A percentile compares a stretch with the other conserved stretches of the same genome.
phyloP scores from a whole-genome alignment of 2,797 vertebrate species.

The Channallabes apus region DNA sequence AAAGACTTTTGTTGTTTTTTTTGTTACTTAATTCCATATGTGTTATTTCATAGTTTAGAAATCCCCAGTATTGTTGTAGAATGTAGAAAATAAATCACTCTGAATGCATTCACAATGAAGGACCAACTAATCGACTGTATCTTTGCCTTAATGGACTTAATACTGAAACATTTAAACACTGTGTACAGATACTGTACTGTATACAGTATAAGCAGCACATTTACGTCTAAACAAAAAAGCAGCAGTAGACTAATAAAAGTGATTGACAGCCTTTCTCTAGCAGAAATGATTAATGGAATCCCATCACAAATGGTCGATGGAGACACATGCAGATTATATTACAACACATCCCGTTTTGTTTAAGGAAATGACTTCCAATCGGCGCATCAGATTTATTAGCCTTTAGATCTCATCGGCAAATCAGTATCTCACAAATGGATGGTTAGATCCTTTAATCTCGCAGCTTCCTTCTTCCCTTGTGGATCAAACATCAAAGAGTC shows the following conservation, averaged over 20 bases:
- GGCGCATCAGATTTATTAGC: background rate
- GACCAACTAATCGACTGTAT: background rate
- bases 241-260: background rate
- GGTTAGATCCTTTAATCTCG: constrained; percentile 40
- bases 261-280: background rate
- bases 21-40: no score
- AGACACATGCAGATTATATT: background rate
- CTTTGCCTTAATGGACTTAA: background rate
- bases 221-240: background rate
- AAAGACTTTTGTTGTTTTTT: no score
- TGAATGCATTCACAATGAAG: no score
- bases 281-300: background rate
- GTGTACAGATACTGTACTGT: background rate
- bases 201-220: background rate
- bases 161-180: background rate
- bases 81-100: no score
- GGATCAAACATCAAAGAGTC: background rate
- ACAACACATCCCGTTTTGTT: background rate
- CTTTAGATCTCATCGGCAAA: constrained; percentile 52
- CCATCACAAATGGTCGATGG: background rate
- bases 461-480: constrained; percentile 1
- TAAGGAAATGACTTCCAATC: background rate
- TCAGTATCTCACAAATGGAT: constrained; percentile 65
- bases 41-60: no score
- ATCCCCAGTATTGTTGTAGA: no score